Percentiles rank a stretch among this genome's conserved stretches.
These are phyloP conservation scores for Volucella inanis DNA, from an alignment of 2,888 invertebrate species.

Conservation along the genomic window DNA sequence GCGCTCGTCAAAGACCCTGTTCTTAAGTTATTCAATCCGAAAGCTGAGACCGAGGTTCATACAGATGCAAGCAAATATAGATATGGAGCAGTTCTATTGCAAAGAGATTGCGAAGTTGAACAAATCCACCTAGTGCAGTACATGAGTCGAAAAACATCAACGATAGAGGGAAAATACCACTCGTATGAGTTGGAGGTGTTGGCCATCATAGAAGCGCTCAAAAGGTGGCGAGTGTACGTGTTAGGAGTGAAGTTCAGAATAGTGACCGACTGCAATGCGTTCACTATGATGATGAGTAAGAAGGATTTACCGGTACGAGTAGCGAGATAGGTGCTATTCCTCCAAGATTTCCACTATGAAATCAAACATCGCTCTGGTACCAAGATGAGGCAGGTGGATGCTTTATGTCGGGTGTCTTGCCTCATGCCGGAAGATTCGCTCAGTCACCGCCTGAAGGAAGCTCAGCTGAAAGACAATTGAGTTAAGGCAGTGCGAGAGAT, in stretches of 20 bases:
- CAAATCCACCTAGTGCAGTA: conserved; percentile 74
- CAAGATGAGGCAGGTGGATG: conserved; percentile 33
- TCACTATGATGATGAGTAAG: too few species aligned
- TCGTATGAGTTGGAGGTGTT: conserved; percentile 76
- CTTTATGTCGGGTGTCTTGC: too few species aligned
- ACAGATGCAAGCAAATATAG: too few species aligned
- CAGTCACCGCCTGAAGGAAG: too few species aligned
- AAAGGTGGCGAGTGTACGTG: too few species aligned
- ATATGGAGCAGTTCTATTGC: not conserved
- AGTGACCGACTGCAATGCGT: too few species aligned
- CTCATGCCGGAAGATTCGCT: too few species aligned
- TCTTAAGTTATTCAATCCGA: not conserved
- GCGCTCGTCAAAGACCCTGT: not conserved
- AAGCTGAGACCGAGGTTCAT: too few species aligned
- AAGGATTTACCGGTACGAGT: too few species aligned
- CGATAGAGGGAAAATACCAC: conserved; percentile 67
- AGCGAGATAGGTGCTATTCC: conserved; percentile 1
- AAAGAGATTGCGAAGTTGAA: not conserved
- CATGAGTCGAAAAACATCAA: conserved; percentile 72
- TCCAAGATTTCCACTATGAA: conserved; percentile 4
- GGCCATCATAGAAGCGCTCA: conserved; percentile 72
- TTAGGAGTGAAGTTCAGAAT: too few species aligned
- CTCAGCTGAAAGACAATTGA: too few species aligned
- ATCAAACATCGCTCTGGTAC: conserved; percentile 5
- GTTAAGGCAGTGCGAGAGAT: too few species aligned